Conservation (phyloP, 2,888 invertebrate genomes). For the Ennomos fuscantarius region DNA sequence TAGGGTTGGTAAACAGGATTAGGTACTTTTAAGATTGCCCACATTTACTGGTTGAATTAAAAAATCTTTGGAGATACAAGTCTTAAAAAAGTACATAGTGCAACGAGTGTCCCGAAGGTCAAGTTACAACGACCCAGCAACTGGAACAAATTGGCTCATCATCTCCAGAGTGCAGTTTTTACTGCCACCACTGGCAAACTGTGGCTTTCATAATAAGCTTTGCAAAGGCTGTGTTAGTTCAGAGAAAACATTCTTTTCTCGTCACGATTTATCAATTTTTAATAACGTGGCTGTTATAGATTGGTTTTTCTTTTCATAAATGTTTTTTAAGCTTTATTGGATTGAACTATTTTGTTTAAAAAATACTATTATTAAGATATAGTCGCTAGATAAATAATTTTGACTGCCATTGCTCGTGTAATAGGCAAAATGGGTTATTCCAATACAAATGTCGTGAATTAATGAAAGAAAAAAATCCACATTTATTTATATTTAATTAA, state of each 20-base stretch:
- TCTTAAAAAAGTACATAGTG: constrained; percentile 21
- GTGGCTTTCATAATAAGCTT: constrained; percentile 11
- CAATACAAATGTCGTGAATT: too few species aligned
- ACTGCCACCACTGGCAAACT: constrained; percentile 29
- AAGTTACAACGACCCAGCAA: constrained; percentile 15
- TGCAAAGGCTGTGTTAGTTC: constrained; percentile 1
- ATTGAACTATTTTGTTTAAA: too few species aligned
- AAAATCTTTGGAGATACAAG: not conserved
- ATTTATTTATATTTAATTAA: too few species aligned
- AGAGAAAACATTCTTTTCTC: constrained; percentile 5
- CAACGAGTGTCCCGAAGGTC: constrained; percentile 16
- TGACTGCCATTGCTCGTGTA: too few species aligned
- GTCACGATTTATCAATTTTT: constrained; percentile 10
- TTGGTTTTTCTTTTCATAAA: not conserved
- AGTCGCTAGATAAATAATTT: too few species aligned
- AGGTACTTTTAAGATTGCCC: too few species aligned
- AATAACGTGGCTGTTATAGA: not conserved
- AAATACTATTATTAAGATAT: too few species aligned
- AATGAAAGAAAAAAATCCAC: too few species aligned
- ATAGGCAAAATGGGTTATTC: too few species aligned
- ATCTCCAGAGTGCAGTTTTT: constrained; percentile 41
- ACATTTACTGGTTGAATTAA: constrained; percentile 5
- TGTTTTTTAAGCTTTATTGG: not conserved
- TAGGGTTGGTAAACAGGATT: too few species aligned
- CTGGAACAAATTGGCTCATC: constrained; percentile 52